Percentiles rank a stretch among this genome's conserved stretches.
Conservation (phyloP, 1,140 invertebrate species). For the Drosophila leontia region DNA sequence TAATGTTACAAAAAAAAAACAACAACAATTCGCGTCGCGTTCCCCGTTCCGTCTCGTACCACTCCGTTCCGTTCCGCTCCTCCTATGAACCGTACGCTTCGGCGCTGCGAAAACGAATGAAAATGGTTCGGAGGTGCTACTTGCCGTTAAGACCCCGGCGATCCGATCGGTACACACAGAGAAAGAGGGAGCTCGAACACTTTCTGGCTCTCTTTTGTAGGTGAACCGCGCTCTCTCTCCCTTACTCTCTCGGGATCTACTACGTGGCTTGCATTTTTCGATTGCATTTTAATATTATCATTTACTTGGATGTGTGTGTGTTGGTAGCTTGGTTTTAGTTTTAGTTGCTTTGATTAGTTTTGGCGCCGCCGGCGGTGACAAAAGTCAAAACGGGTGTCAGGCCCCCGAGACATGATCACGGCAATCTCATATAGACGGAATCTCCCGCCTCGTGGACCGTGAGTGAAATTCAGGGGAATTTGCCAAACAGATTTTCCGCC, state of each 20-base stretch:
- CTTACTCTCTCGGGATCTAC: slow-evolving; percentile 9
- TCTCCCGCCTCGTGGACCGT: slow-evolving; percentile 22
- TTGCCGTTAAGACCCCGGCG: slow-evolving; percentile 59
- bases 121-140: slow-evolving; percentile 56
- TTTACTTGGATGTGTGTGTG: not conserved
- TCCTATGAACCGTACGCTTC: slow-evolving; percentile 61
- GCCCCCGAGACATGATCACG: slow-evolving; percentile 45
- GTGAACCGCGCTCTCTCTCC: slow-evolving; percentile 7
- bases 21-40: slow-evolving; percentile 47
- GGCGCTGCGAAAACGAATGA: slow-evolving; percentile 68
- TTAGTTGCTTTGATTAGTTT: slow-evolving; percentile 47
- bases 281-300: slow-evolving; percentile 46
- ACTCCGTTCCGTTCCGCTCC: slow-evolving; percentile 40
- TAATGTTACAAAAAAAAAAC: slow-evolving; percentile 26
- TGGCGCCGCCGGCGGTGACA: slow-evolving; percentile 44
- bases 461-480: slow-evolving; percentile 25
- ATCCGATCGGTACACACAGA: slow-evolving; percentile 13
- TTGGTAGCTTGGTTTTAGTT: slow-evolving; percentile 1
- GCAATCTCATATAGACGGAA: slow-evolving; percentile 13
- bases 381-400: slow-evolving; percentile 48
- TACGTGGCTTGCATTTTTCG: slow-evolving; percentile 38
- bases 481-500: slow-evolving; percentile 29
- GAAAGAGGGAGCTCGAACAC: slow-evolving; percentile 15
- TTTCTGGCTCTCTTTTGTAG: slow-evolving; percentile 14
- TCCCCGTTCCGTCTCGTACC: slow-evolving; percentile 39